Base-by-base conservation (phyloP, 2,888 invertebrate species). In the Polymixis flavicincta region DNA sequence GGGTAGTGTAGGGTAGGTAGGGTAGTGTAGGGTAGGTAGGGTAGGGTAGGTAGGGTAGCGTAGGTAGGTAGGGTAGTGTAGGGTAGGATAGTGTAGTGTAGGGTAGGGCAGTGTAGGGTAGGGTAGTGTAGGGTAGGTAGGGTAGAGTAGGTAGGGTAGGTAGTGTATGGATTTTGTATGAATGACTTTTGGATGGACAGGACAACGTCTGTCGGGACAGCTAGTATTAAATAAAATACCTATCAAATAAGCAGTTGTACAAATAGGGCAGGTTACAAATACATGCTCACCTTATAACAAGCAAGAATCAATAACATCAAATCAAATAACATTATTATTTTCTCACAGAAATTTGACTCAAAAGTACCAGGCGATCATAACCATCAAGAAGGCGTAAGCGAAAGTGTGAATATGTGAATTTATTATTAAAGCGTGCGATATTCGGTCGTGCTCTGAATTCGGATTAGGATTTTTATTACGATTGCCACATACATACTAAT, bases 401-500 rank as follows among this genome's bases (percentile, higher is more conserved):
- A 74, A 83, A 85, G 80, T 76, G 76, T 76, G 74, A 72, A 78
- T 78, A 85, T 72, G 67, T 73, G 54, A 69, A 54, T 74, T 74
- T 76, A 81, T 71, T 76, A 76, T 70, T 22, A 48, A 81, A 76
- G 63, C 68, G 50, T 76, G 50, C 68, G 70, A 81, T 83, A 89
- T 86, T 87, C 71, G 85, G 69, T 71, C 81, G 82, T 86, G 86
- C 71, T 87, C 87, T 82, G 88, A 86, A 89, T 90, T 87, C 79
- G 74, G 74, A 85, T 87, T 80, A 81, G 85, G 83, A 77, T 78
- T 82, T 85, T 82, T 83, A 84, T 85, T 72, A 75, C 69, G 73
- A 81, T 85, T 81, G 69, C 73, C 59, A 66, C 76, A 72, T 83
- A 70, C 71, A 75, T 77, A 77, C 74, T 78, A 74, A 80, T 86